Evolutionary conservation across 2,797 vertebrate species (phyloP), one percentile per base, ranked within the genome.

Genomic region (Streptopelia turtur): DNA sequence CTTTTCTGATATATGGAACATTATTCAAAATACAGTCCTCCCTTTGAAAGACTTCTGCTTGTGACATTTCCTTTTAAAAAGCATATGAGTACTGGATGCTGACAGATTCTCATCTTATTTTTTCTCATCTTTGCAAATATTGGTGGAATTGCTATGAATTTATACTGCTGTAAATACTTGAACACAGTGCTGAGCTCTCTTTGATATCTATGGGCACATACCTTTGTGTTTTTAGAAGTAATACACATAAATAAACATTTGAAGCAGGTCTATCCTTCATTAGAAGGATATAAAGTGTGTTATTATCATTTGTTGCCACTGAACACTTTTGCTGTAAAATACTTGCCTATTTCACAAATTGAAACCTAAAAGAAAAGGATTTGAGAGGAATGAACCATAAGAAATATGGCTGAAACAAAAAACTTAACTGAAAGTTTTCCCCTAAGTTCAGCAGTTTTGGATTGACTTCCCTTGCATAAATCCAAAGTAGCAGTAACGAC

Each of bases 1-100:
- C 64, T 95, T 80, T 75, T 63, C 43, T 56, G 41, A 69, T 86
- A n/a, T 14, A 81, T 72, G 79, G 83, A 89, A 69, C 43, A 72
- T 69, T 68, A 69, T 35, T 88, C 39, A 83, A 69, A 87, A 78
- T 12, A 17, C 55, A 83, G 37, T 31, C 53, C 14, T 92, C 16
- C 9, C 25, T 78, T 84, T 81, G 60, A 78, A 89, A 65, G 75
- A 17, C 7, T 71, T 68, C 50, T 64, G 37, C 33, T 49, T 64
- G 43, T 66, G 81, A 71, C 25, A 47, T 53, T 80, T 68, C 22
- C 4, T 83, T 87, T 94, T n/a, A 75, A 69, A 85, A 94, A 79
- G 13, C 16, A 12, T 22, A 6, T 3, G 1, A 43, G 8, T n/a
- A 47, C 24, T 11, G 6, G 53, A 43, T 2, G 1, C 25, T 52